Evolutionary conservation across 2,888 invertebrate species (phyloP).

Genomic region (Mystacides longicornis): DNA sequence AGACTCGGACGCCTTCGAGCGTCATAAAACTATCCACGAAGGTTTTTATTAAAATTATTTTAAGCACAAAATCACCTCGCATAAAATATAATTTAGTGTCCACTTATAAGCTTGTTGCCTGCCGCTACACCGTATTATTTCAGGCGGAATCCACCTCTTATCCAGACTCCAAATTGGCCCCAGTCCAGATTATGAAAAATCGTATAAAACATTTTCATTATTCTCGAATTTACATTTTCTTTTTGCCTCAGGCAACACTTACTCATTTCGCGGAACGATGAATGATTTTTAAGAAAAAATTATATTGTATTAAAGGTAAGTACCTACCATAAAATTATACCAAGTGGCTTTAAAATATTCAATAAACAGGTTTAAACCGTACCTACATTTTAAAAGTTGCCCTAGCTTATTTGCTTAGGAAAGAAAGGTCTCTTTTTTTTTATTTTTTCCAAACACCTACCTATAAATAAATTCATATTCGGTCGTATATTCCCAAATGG

Average conservation of each 20-base stretch:
- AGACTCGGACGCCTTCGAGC: too few relatives aligned
- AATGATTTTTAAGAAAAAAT: neutral
- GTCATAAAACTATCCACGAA: too few relatives aligned
- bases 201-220: neutral
- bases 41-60: neutral
- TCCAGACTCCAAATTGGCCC: neutral
- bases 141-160: neutral
- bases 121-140: neutral
- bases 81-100: neutral
- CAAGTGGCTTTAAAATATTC: too few relatives aligned
- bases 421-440: too few relatives aligned
- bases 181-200: neutral
- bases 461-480: too few relatives aligned
- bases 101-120: neutral
- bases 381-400: too few relatives aligned
- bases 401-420: too few relatives aligned
- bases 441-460: too few relatives aligned
- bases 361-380: too few relatives aligned
- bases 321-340: too few relatives aligned
- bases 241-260: neutral
- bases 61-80: neutral
- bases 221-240: neutral
- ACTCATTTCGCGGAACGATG: neutral
- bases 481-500: too few relatives aligned
- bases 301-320: neutral